Conservation (phyloP, 2,113 vertebrate genomes). For the Eclectus roratus region DNA sequence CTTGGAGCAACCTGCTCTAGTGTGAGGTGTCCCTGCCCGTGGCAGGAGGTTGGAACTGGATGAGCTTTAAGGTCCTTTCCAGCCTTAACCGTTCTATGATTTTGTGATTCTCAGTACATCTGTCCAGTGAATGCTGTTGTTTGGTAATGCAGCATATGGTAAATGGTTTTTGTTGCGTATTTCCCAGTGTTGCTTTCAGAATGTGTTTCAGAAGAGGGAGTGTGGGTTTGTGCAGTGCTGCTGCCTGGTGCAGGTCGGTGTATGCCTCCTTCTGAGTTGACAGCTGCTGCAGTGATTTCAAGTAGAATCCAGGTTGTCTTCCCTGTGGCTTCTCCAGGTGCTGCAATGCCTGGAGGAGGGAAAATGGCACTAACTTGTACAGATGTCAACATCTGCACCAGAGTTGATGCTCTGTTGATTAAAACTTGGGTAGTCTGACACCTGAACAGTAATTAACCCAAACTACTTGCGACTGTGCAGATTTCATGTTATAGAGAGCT, state of each 20-base stretch:
- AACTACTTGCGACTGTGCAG: conserved; percentile 3
- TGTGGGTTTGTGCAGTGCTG: conserved; percentile 35
- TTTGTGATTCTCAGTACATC: not conserved
- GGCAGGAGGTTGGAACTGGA: too few relatives aligned
- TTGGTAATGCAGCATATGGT: not conserved
- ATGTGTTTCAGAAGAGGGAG: conserved; percentile 11
- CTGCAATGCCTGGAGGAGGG: conserved; percentile 53
- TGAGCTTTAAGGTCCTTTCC: too few relatives aligned
- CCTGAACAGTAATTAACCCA: conserved; percentile 67
- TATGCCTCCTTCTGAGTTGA: conserved; percentile 63
- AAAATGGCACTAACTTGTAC: conserved; percentile 61
- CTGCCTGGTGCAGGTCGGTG: conserved; percentile 50
- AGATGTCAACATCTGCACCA: conserved; percentile 69
- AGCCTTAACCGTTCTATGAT: too few relatives aligned
- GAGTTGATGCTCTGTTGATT: conserved; percentile 49
- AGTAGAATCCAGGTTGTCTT: conserved; percentile 61
- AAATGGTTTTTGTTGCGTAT: conserved; percentile 11
- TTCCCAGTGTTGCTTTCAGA: not conserved
- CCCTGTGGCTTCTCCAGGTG: conserved; percentile 73
- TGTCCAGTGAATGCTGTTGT: not conserved
- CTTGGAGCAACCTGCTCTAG: too few relatives aligned
- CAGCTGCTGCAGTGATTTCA: conserved; percentile 71
- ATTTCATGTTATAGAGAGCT: not conserved
- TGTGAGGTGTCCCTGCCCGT: too few relatives aligned
- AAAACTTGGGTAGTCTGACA: conserved; percentile 53